These are phyloP conservation scores for Ochropleura leucogaster DNA, from an alignment of 2,888 invertebrate species.

Conservation along the genomic window DNA sequence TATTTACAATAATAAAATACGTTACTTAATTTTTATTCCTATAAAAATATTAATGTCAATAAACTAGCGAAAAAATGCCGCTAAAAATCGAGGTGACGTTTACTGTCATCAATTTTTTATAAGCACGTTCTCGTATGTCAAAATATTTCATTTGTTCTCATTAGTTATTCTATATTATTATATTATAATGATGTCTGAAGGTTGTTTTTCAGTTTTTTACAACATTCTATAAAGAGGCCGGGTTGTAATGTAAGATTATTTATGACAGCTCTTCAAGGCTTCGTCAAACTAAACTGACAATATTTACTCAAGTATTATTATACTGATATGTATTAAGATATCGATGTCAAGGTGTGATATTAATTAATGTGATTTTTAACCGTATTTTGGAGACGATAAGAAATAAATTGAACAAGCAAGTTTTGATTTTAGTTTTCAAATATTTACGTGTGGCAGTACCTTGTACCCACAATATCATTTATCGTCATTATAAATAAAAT, in stretches of 20 bases:
- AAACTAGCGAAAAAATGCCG: slow-evolving; percentile 20
- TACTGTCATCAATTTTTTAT: slow-evolving; percentile 41
- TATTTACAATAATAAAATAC: slow-evolving; percentile 7
- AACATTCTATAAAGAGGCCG: slow-evolving; percentile 54
- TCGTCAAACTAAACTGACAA: slow-evolving; percentile 72
- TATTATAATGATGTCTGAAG: slow-evolving; percentile 56
- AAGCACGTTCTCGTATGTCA: slow-evolving; percentile 43
- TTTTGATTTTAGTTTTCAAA: not conserved
- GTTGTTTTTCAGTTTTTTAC: slow-evolving; percentile 58
- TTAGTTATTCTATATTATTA: slow-evolving; percentile 48
- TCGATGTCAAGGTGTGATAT: slow-evolving; percentile 78
- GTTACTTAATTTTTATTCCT: slow-evolving; percentile 13
- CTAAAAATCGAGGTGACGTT: slow-evolving; percentile 40
- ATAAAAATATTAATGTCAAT: slow-evolving; percentile 27
- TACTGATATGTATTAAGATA: slow-evolving; percentile 73
- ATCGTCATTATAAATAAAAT: not conserved
- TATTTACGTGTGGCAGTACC: not conserved
- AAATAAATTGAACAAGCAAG: slow-evolving; percentile 9
- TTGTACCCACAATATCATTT: not conserved
- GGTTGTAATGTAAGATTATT: slow-evolving; percentile 59
- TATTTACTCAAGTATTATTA: slow-evolving; percentile 76
- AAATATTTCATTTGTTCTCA: slow-evolving; percentile 56
- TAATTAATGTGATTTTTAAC: slow-evolving; percentile 60
- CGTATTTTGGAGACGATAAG: slow-evolving; percentile 50
- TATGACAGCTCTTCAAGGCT: slow-evolving; percentile 76